These are phyloP conservation scores for Mesorhabditis belari DNA, from an alignment of 2,888 invertebrate species.

Conservation along the genomic window DNA sequence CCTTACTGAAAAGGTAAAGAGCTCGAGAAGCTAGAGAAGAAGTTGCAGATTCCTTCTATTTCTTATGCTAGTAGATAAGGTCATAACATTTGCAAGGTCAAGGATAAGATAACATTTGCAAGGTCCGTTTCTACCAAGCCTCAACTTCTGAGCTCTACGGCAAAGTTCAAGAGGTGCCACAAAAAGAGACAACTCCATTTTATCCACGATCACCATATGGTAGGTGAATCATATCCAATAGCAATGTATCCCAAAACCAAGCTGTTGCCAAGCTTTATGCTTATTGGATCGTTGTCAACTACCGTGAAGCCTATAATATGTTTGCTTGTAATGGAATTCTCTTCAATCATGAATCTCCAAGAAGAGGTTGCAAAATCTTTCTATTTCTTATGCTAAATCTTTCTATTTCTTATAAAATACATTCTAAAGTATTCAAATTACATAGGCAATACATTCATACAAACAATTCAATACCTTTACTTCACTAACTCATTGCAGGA, in stretches of 20 bases:
- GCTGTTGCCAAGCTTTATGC: constrained; percentile 91
- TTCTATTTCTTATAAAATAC: neutral
- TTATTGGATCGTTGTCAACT: constrained; percentile 91
- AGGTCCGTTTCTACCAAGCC: constrained; percentile 76
- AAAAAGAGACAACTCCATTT: constrained; percentile 87
- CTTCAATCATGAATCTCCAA: constrained; percentile 91
- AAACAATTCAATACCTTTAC: neutral
- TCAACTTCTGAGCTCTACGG: constrained; percentile 92
- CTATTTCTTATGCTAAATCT: constrained; percentile 9
- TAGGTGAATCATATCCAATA: constrained; percentile 55
- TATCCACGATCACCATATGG: constrained; percentile 94
- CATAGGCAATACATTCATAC: neutral
- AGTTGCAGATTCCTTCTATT: neutral
- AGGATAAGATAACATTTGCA: neutral
- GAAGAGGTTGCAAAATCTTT: constrained; percentile 62
- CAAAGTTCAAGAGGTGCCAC: constrained; percentile 83
- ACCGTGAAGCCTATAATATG: constrained; percentile 87
- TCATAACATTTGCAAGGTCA: neutral
- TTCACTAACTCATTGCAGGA: constrained; percentile 56
- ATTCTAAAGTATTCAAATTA: too few species aligned
- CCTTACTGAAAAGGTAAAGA: constrained; percentile 67
- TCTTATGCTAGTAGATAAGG: neutral
- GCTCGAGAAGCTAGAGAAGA: too few species aligned
- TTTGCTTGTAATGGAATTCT: constrained; percentile 91
- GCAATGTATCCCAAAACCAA: constrained; percentile 58